Conservation (phyloP, 2,888 invertebrate genomes). For the Tillus elongatus region DNA sequence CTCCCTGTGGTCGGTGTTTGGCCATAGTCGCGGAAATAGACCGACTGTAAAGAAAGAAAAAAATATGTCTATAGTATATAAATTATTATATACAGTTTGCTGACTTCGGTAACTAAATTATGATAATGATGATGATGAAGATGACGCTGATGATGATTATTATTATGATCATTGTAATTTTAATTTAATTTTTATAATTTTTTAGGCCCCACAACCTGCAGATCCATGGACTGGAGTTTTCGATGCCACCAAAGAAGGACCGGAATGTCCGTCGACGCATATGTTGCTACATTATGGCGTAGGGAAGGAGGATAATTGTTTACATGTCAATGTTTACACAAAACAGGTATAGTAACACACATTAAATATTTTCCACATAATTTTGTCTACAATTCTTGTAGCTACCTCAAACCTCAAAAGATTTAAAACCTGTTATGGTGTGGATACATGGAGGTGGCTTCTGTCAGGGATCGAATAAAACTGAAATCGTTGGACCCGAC, state of each 20-base stretch:
- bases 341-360: conserved; percentile 33
- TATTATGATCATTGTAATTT: no score
- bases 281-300: conserved; percentile 34
- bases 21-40: no score
- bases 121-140: no score
- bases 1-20: no score
- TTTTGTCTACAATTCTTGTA: not conserved
- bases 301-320: conserved; percentile 46
- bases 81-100: no score
- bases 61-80: no score
- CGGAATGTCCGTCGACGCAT: conserved; percentile 28
- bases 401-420: not conserved
- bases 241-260: conserved; percentile 35
- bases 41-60: no score
- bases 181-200: no score
- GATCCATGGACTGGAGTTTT: conserved; percentile 34
- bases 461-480: conserved; percentile 32
- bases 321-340: conserved; percentile 45
- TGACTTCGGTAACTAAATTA: no score
- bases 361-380: not conserved
- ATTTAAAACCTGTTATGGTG: conserved; percentile 38
- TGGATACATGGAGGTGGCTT: conserved; percentile 43
- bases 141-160: no score
- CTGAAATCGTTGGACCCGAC: conserved; percentile 33
- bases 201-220: conserved; percentile 36